Evolutionary conservation across 2,888 invertebrate genomes (phyloP).

Genomic region (Timandra comae): DNA sequence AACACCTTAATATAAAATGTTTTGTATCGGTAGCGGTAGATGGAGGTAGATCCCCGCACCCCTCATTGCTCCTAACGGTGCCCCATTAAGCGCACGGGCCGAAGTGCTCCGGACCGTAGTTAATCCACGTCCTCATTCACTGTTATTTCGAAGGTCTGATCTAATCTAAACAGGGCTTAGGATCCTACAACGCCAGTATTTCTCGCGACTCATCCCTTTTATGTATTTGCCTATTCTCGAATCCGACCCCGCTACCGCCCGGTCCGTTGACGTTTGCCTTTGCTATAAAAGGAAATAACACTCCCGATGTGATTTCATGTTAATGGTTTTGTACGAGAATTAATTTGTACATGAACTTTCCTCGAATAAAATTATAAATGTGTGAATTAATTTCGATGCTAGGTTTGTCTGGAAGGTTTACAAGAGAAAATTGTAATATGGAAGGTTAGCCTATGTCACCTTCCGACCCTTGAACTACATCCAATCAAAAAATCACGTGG

Average conservation of each 20-base stretch:
- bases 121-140: conserved; percentile 77
- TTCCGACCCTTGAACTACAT: too few relatives aligned
- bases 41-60: conserved; percentile 42
- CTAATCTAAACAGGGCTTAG: conserved; percentile 77
- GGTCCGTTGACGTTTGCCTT: conserved; percentile 59
- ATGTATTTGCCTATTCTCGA: conserved; percentile 68
- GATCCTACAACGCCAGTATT: conserved; percentile 72
- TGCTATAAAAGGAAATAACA: conserved; percentile 66
- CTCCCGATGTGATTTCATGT: conserved; percentile 55
- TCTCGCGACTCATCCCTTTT: conserved; percentile 72
- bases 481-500: too few relatives aligned
- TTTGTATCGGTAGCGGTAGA: conserved; percentile 14
- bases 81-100: conserved; percentile 73
- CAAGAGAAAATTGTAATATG: too few relatives aligned
- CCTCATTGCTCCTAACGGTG: conserved; percentile 72
- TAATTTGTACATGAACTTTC: conserved; percentile 43
- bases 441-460: too few relatives aligned
- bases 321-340: conserved; percentile 51
- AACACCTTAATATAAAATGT: conserved; percentile 12
- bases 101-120: conserved; percentile 74
- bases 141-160: conserved; percentile 77
- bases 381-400: background rate
- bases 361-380: conserved; percentile 6
- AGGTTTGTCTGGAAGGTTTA: too few relatives aligned
- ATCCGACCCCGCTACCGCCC: conserved; percentile 37